Base-by-base conservation (phyloP, 1,140 invertebrate species). In the Lordiphosa mommai region DNA sequence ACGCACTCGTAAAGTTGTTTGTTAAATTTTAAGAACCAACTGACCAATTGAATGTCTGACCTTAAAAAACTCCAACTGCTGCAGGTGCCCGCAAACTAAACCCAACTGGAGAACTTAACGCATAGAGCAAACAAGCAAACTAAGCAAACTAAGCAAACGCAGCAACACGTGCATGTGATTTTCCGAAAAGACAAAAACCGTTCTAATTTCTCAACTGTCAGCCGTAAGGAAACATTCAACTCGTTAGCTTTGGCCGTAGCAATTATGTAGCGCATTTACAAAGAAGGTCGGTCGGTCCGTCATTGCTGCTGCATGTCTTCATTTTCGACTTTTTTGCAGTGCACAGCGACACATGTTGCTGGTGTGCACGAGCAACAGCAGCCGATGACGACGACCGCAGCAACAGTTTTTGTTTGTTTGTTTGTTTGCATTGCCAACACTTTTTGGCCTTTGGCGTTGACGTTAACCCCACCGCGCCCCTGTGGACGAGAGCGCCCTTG, bases 171-270 rank as follows among this genome's bases (percentile, higher is more conserved):
- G 76, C 77, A 80, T 80, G 76, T 84, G 76, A 80, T 80, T 80
- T 82, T 43, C 40, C 17, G 10, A 47, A 55, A 61, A 71, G 66
- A 76, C 56, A 69, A 82, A 80, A 82, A 82, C 76, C 76, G 76
- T 84, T 82, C 76, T 84, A 82, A 82, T 82, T 84, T 84, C 76
- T 84, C 76, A 82, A 82, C 77, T 82, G 76, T 84, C 76, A 82
- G 76, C 57, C 53, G 74, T 55, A 51, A 84, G 71, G 63, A 72
- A 47, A 49, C 52, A 53, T 48, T 50, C 71, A 59, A 72, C 72
- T 76, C 72, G 72, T 76, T 76, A 77, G 68, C 72, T 71, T 50
- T 72, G 65, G 69, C 56, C 70, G 71, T 80, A 71, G 74, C 74
- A 80, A 80, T 80, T 80, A 80, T 80, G 74, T 79, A 73, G 74